phyloP scores from a whole-genome alignment of 2,888 invertebrate species.

The Acanthosepion esculentum region DNA sequence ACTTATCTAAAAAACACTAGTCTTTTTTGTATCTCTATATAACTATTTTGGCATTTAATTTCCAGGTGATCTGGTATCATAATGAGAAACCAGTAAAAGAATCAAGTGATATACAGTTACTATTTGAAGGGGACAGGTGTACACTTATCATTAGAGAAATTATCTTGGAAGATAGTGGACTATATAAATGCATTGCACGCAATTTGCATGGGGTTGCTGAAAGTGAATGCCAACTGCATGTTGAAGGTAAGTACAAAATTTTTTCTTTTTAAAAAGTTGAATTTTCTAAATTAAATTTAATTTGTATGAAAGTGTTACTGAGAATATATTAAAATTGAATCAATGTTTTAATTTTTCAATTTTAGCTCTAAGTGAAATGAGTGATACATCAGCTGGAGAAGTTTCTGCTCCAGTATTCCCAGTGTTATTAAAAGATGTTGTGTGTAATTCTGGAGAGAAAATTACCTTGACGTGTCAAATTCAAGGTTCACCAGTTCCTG shows the following conservation, averaged over 20 bases:
- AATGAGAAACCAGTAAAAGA: constrained; percentile 88
- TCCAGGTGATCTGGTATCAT: constrained; percentile 84
- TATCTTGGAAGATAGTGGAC: constrained; percentile 84
- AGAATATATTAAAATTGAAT: neutral
- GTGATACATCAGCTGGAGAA: constrained; percentile 72
- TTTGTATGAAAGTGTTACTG: neutral
- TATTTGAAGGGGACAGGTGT: constrained; percentile 85
- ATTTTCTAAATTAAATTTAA: constrained; percentile 6
- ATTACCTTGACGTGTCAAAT: constrained; percentile 73
- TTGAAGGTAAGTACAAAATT: constrained; percentile 74
- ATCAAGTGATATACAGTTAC: constrained; percentile 85
- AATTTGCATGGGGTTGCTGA: constrained; percentile 90
- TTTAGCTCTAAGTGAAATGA: constrained; percentile 74
- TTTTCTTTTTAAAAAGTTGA: neutral
- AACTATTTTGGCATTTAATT: neutral
- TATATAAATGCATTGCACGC: constrained; percentile 87
- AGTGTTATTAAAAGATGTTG: constrained; percentile 81
- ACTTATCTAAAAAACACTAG: no score
- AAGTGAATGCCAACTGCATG: constrained; percentile 90
- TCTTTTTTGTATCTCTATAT: neutral
- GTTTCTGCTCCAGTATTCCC: constrained; percentile 73
- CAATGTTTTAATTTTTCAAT: constrained; percentile 48
- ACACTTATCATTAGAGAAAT: constrained; percentile 77
- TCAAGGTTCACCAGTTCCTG: constrained; percentile 73
- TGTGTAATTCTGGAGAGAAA: constrained; percentile 80